Conservation (phyloP, 2,888 invertebrate species). For the Tachina fera region DNA sequence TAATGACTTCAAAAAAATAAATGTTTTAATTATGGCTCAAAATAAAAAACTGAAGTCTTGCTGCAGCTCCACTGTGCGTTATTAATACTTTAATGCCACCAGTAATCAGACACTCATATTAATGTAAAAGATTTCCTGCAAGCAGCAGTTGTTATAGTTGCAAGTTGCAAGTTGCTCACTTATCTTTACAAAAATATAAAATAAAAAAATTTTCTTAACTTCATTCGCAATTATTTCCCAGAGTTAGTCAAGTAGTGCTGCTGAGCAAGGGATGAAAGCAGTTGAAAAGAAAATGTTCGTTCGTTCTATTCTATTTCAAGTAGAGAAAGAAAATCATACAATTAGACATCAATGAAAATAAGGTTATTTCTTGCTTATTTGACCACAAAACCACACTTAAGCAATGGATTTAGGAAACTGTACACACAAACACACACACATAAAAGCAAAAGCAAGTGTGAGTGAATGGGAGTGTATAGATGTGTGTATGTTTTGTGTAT, state of each 20-base stretch:
- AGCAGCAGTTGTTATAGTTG: constrained; percentile 1
- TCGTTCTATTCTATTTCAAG: background rate
- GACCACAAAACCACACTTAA: constrained; percentile 49
- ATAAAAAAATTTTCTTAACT: background rate
- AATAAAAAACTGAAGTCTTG: no score
- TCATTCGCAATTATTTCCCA: constrained; percentile 1
- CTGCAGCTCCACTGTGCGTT: constrained; percentile 8
- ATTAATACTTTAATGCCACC: background rate
- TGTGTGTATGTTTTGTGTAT: no score
- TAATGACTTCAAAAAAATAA: no score
- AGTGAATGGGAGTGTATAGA: background rate
- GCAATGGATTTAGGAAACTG: constrained; percentile 1
- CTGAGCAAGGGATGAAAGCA: background rate
- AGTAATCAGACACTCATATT: constrained; percentile 60
- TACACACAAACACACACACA: background rate
- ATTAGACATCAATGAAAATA: constrained; percentile 14
- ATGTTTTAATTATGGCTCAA: no score
- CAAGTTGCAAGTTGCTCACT: background rate
- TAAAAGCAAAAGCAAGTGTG: background rate
- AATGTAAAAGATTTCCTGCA: constrained; percentile 36
- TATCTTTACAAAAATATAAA: constrained; percentile 20
- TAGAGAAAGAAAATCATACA: constrained; percentile 24
- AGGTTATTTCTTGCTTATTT: constrained; percentile 24
- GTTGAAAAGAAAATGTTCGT: background rate
- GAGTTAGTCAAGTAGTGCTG: background rate